Evolutionary conservation across 2,797 vertebrate genomes (phyloP), one percentile per base, ranked within the genome.

Genomic region (Philypnodon macrostomus): DNA sequence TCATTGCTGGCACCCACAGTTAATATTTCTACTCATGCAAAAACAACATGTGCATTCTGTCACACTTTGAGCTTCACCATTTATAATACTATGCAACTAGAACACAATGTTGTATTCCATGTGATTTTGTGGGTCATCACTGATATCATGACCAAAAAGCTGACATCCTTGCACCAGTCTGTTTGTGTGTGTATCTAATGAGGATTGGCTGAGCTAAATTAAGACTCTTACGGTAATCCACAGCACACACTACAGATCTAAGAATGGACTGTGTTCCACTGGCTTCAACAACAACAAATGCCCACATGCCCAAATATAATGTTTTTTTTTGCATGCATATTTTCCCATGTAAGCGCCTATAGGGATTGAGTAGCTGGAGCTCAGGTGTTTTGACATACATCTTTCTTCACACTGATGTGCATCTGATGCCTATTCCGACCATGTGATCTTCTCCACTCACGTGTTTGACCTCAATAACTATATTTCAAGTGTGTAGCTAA

Each of bases 211-310:
- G 59, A 64, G 81, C 83, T 88, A 86, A 85, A 86, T 85, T 84
- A 87, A 89, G 86, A 81, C 69, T 80, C 79, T 83, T 80, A 81
- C 24, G 18, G 71, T 90, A 90, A 90, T 90, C 88, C 81, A 69
- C 24, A 1, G 53, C 53, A 62, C 47, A 36, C 70, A 77, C 63
- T 46, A 68, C 48, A 34, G 53, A 27, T 75, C 54, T 67, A 76
- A 81, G 78, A 87, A 79, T 78, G 76, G 77, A 71, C 70, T 53
- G 52, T 31, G 53, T 7, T 4, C 37, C 17, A 61, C 3, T n/a
- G 27, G 9, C 40, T n/a, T 10, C 10, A 7, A 13, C 24, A 17
- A 27, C 17, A 19, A 37, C 17, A 15, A 37, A 39, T 12, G 18
- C 7, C 8, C 13, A 1, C 4, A 5, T 44, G 26, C 14, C 2